Base-by-base conservation (phyloP, 2,888 invertebrate species). In the Celastrina argiolus region DNA sequence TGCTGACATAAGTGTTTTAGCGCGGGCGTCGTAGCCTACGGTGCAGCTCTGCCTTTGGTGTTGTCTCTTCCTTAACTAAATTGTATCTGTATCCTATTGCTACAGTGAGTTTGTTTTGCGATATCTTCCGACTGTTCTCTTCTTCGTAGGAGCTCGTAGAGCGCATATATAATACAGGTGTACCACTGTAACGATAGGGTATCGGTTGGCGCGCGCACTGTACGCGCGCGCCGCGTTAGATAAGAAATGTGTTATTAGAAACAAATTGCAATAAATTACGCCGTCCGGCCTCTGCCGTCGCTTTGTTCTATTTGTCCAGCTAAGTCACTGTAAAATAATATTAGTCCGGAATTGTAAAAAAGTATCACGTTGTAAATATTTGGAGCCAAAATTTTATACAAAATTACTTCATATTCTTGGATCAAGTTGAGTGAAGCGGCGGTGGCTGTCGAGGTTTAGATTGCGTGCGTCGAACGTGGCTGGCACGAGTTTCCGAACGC, bases 221-320 rank as follows among this genome's bases (percentile, higher is more conserved):
- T 87, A 87, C 73, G 84, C 84, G 87, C 82, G 83, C 81, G 83
- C 83, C 78, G 78, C 78, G 73, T 83, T 88, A 89, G 87, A 81
- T 88, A 89, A 88, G 82, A 88, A 88, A 88, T 85, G 84, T 86
- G 87, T 88, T 88, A 86, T 87, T 89, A 88, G 88, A 84, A 84
- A 83, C 82, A 85, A 84, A 81, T 83, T 81, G 82, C 84, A 87
- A 86, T 83, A 82, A 81, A 76, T 66, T 69, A 69, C 67, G 73
- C 72, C 74, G 71, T 64, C 69, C 76, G 75, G 69, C 75, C 70
- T 63, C 69, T 66, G 70, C 66, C 78, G 79, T 75, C 77, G 74
- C 79, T 73, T 75, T 77, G 75, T 78, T 71, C 72, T 74, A 64
- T 79, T 79, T 76, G 79, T 77, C 77, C 81, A 82, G 82, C 83